Evolutionary conservation across 2,797 vertebrate species (phyloP).

Genomic region (Pantherophis alleghaniensis): DNA sequence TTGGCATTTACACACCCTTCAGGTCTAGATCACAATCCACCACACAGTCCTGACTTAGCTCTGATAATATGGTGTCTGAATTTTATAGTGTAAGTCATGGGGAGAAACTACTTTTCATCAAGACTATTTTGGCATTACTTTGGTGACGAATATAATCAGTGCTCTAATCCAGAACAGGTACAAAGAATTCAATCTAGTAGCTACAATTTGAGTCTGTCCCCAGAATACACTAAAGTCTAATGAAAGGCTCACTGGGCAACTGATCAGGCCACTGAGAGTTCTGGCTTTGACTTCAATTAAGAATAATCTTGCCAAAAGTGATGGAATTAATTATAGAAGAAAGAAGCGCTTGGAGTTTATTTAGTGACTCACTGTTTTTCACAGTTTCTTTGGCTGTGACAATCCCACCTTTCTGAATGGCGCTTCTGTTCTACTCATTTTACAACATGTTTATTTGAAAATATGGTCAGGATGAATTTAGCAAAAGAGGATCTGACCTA

Average conservation of each 20-base stretch:
- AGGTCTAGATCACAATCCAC: not conserved
- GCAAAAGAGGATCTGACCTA: not conserved
- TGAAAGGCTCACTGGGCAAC: conserved; percentile 13
- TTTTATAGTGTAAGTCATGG: not conserved
- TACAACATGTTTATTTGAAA: not conserved
- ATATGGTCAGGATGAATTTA: not conserved
- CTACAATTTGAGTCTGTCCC: not conserved
- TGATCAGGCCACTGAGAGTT: not conserved
- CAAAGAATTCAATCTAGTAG: not conserved
- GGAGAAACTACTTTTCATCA: not conserved
- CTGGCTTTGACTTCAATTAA: not conserved
- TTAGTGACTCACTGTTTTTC: not conserved
- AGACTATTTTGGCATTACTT: not conserved
- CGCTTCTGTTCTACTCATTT: not conserved
- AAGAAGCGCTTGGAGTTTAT: not conserved
- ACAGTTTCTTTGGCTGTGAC: not conserved
- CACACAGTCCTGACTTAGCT: not conserved
- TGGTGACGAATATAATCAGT: not conserved
- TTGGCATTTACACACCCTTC: not conserved
- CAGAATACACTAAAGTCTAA: not conserved
- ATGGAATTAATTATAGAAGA: not conserved
- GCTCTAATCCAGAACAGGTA: not conserved
- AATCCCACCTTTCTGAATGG: not conserved
- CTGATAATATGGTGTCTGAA: not conserved
- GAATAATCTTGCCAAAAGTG: not conserved